phyloP scores from a whole-genome alignment of 2,888 invertebrate species.

The Tipula helvola region DNA sequence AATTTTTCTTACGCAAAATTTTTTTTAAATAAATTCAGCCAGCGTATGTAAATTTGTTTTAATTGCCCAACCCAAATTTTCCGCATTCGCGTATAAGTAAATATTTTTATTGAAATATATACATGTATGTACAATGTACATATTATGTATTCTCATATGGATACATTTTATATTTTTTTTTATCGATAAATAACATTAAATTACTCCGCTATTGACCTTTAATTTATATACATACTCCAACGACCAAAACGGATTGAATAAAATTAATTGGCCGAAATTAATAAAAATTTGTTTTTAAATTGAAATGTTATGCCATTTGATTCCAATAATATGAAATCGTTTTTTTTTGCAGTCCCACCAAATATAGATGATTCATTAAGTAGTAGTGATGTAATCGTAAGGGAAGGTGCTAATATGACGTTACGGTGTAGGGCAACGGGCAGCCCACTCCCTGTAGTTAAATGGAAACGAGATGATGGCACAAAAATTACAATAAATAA shows the following conservation, averaged over 20 bases:
- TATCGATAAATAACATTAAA: neutral
- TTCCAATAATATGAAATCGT: too few relatives aligned
- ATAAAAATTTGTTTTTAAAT: neutral
- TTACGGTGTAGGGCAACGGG: constrained; percentile 81
- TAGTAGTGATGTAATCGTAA: constrained; percentile 82
- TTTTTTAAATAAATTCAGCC: neutral
- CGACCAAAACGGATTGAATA: neutral
- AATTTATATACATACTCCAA: neutral
- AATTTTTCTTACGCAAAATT: neutral
- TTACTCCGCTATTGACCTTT: neutral
- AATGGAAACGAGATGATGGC: constrained; percentile 86
- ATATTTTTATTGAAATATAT: neutral
- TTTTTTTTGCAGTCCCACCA: constrained; percentile 62
- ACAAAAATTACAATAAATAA: constrained; percentile 77
- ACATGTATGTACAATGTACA: too few relatives aligned
- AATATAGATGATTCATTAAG: constrained; percentile 84
- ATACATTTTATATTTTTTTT: neutral
- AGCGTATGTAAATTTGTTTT: neutral
- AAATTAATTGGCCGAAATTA: neutral
- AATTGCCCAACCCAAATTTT: neutral
- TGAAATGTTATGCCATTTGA: neutral
- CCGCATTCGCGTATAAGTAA: too few relatives aligned
- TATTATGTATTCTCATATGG: too few relatives aligned
- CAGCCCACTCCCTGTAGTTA: constrained; percentile 76
- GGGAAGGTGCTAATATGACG: constrained; percentile 81